Conservation (phyloP, 2,888 invertebrate genomes). For the Cactoblastis cactorum region DNA sequence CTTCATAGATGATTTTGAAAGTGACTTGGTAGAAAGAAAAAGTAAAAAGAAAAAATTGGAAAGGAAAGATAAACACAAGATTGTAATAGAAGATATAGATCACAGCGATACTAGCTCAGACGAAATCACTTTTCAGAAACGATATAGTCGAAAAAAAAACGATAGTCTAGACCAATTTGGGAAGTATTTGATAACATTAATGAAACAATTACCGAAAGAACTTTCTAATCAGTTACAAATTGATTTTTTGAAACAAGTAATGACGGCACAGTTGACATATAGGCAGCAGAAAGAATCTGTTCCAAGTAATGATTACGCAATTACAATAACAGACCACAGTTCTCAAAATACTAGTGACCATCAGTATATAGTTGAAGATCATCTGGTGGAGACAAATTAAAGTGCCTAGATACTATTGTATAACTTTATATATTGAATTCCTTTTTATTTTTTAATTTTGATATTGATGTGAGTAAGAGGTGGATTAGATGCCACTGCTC, state of each 20-base stretch:
- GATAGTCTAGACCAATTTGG: slow-evolving; percentile 38
- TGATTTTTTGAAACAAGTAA: slow-evolving; percentile 34
- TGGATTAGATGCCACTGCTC: no score
- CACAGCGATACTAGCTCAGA: neutral
- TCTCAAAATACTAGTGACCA: slow-evolving; percentile 20
- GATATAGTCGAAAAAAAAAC: slow-evolving; percentile 18
- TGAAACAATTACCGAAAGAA: slow-evolving; percentile 37
- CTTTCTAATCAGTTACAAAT: slow-evolving; percentile 36
- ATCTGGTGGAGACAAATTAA: neutral
- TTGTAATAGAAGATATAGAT: neutral
- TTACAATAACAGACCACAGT: slow-evolving; percentile 26
- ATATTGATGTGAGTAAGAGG: no score
- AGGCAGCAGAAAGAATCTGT: slow-evolving; percentile 7
- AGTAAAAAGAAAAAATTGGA: slow-evolving; percentile 7
- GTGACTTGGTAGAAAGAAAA: slow-evolving; percentile 13
- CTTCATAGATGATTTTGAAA: slow-evolving; percentile 25
- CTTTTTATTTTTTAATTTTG: no score
- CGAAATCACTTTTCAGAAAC: slow-evolving; percentile 23
- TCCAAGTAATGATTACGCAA: slow-evolving; percentile 18
- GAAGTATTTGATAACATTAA: slow-evolving; percentile 34
- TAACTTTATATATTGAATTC: no score
- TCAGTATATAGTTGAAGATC: neutral
- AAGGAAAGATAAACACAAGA: neutral
- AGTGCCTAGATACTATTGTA: no score
- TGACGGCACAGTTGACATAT: slow-evolving; percentile 19